Base-by-base conservation (phyloP, 2,113 vertebrate genomes). In the Oplegnathus fasciatus region DNA sequence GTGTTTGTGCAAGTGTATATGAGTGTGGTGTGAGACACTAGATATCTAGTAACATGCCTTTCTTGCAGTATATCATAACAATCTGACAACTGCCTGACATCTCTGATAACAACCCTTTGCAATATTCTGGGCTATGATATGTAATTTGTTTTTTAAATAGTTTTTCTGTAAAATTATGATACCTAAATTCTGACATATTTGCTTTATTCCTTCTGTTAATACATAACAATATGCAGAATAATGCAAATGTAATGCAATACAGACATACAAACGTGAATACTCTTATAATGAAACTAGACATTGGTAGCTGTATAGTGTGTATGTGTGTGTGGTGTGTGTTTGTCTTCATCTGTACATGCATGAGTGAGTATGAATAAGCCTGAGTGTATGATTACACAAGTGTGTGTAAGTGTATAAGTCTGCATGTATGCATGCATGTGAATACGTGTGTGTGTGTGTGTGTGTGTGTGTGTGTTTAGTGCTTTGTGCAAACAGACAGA, bases 401-500 rank as follows among this genome's bases (percentile, higher is more conserved):
- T 72, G 54, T 87, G 58, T 37, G 66, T 77, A 60, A 62, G 69
- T 48, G 26, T 82, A 22, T 57, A 34, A 55, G 58, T 68, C 44
- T 50, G 24, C 69, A 69, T 68, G 48, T 65, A 69, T 55, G 62
- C 60, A 50, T 52, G 55, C 17, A 6, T 75, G 60, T 57, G 50
- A 52, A 48, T 32, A n/a, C 50, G 66, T 68, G 48, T 67, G 57
- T 64, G 34, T 50, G 70, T 73, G 61, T 73, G 74, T 34, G 52
- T 76, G 62, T 74, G 28, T 61, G 37, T 68, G 72, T 76, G 87
- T 79, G 87, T 78, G 24, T 85, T 91, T 46, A 85, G 87, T 26
- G 85, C 84, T 76, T 86, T 90, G 91, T 91, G 82, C 80, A 89
- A 86, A 91, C 87, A 91, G 82, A 91, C 66, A 89, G 88, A 89